Conservation (phyloP, 2,888 invertebrate species). For the Noctua janthe region DNA sequence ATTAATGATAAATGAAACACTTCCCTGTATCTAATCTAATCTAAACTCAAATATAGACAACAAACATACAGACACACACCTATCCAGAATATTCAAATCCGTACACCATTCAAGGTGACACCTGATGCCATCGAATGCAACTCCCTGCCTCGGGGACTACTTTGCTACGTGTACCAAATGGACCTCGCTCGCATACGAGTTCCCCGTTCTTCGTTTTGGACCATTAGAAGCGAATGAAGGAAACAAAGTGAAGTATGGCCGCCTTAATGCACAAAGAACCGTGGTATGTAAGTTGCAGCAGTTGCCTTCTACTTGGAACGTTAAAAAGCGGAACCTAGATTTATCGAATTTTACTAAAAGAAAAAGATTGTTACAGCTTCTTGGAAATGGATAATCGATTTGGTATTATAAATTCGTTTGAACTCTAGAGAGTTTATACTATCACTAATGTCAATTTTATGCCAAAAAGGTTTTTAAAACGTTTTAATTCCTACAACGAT, state of each 20-base stretch:
- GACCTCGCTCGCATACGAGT: slow-evolving; percentile 40
- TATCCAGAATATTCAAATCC: slow-evolving; percentile 34
- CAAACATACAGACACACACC: background rate
- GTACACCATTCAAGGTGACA: slow-evolving; percentile 47
- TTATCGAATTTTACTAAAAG: slow-evolving; percentile 38
- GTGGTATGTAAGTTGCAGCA: slow-evolving; percentile 48
- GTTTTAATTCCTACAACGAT: too few relatives aligned
- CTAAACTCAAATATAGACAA: background rate
- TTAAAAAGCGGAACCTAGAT: slow-evolving; percentile 25
- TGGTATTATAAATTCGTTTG: slow-evolving; percentile 31
- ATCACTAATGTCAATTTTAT: background rate
- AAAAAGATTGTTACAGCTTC: slow-evolving; percentile 34
- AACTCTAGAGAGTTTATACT: background rate
- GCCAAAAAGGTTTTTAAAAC: too few relatives aligned
- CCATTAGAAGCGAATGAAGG: slow-evolving; percentile 57
- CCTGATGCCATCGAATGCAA: slow-evolving; percentile 65
- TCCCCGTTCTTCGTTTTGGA: slow-evolving; percentile 52
- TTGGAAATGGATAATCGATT: slow-evolving; percentile 40
- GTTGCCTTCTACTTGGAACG: slow-evolving; percentile 35
- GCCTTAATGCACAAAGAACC: slow-evolving; percentile 54
- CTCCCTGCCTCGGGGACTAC: slow-evolving; percentile 58
- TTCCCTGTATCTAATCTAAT: background rate
- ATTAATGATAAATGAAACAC: background rate
- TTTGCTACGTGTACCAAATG: slow-evolving; percentile 54
- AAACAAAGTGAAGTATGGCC: slow-evolving; percentile 56